These are phyloP conservation scores for Poeciliopsis turrubarensis DNA, from an alignment of 2,113 vertebrate species.

Conservation along the genomic window DNA sequence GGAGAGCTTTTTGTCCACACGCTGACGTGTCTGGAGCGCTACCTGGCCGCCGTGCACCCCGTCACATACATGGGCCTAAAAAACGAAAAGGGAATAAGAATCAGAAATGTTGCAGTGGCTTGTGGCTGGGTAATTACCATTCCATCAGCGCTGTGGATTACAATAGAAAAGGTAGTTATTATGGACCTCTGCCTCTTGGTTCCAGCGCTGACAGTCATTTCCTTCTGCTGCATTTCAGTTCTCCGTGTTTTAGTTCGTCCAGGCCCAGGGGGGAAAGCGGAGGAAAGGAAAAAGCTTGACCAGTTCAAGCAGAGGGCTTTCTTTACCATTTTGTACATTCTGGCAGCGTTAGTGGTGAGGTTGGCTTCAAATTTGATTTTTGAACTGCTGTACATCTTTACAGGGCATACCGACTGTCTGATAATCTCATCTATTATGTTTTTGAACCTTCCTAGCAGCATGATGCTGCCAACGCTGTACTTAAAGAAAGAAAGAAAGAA, in stretches of 20 bases:
- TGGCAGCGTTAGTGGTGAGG: neutral
- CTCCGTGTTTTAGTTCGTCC: neutral
- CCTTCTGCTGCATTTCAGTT: neutral
- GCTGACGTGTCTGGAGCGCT: neutral
- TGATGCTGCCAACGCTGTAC: neutral
- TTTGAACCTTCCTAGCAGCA: neutral
- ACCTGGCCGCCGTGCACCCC: constrained; percentile 1
- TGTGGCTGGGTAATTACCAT: neutral
- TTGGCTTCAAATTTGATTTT: neutral
- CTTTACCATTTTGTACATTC: neutral
- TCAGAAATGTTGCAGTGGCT: neutral
- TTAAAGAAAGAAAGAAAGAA: neutral
- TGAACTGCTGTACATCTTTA: too few relatives aligned
- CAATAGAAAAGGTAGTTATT: too few relatives aligned
- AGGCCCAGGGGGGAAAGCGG: neutral
- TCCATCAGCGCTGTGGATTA: neutral
- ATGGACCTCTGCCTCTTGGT: neutral
- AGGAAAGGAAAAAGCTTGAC: neutral
- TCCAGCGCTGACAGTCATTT: neutral
- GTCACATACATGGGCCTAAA: neutral
- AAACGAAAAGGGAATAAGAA: neutral
- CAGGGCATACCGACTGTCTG: fast-evolving
- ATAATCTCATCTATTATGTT: neutral
- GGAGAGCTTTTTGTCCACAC: neutral
- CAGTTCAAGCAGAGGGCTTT: constrained; percentile 1